Evolutionary conservation across 2,797 vertebrate species (phyloP).

Genomic region (Remorina albescens): DNA sequence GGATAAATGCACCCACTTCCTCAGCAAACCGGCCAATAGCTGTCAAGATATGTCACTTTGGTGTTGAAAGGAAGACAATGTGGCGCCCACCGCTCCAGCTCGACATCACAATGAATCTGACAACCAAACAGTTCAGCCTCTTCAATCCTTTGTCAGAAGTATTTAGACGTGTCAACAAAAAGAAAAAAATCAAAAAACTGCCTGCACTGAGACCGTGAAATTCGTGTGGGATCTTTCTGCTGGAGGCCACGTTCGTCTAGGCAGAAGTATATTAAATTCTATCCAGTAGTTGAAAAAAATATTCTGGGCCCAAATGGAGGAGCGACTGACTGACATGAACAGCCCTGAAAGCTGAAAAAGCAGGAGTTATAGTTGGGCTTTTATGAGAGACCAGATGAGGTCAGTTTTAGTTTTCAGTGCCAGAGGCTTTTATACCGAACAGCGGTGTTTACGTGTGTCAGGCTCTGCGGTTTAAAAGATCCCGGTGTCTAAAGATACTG

Average conservation of each 20-base stretch:
- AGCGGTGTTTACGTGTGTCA: neutral
- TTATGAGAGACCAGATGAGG: neutral
- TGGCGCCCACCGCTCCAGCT: too few relatives aligned
- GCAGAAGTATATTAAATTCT: neutral
- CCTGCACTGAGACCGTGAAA: too few relatives aligned
- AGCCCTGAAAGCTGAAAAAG: neutral
- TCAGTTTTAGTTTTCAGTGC: neutral
- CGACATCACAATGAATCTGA: too few relatives aligned
- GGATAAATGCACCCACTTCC: too few relatives aligned
- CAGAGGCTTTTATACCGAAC: neutral
- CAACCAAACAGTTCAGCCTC: too few relatives aligned
- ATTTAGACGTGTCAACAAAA: too few relatives aligned
- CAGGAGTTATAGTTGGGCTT: neutral
- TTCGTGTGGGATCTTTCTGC: too few relatives aligned
- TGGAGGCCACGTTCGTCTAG: neutral
- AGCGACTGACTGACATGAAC: neutral
- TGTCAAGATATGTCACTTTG: too few relatives aligned
- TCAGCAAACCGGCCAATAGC: too few relatives aligned
- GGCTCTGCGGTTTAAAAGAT: neutral
- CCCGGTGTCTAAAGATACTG: neutral
- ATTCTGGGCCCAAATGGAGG: neutral
- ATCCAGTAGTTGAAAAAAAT: neutral
- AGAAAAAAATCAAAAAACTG: neutral
- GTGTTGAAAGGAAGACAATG: too few relatives aligned
- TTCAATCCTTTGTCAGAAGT: too few relatives aligned